These are phyloP conservation scores for Crotalus helleri DNA, from an alignment of 2,113 vertebrate genomes.

Conservation along the genomic window DNA sequence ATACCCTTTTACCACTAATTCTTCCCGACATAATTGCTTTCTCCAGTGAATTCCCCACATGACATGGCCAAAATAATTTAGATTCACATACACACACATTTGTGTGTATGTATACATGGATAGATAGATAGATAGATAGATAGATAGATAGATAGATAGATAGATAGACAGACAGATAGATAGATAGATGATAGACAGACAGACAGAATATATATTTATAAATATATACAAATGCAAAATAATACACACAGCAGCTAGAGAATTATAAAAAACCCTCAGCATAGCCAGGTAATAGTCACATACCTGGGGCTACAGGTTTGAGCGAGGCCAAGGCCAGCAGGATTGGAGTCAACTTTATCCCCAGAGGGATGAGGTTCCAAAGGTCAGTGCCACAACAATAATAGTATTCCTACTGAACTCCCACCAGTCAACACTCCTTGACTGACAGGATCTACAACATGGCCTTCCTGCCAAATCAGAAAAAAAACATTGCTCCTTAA, in stretches of 20 bases:
- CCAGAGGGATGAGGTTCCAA: neutral
- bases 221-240: neutral
- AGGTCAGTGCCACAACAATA: neutral
- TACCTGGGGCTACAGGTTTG: neutral
- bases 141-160: no score
- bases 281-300: neutral
- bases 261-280: neutral
- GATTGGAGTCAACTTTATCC: neutral
- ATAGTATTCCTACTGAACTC: neutral
- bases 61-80: no score
- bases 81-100: no score
- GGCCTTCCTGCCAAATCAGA: neutral
- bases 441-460: neutral
- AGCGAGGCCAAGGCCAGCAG: neutral
- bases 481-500: neutral
- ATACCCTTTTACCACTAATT: neutral
- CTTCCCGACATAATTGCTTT: neutral
- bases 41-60: no score
- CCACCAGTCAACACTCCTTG: neutral
- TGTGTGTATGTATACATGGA: no score
- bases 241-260: neutral
- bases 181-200: no score
- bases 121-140: no score
- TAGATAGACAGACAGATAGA: neutral
- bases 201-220: neutral